Base-by-base conservation (phyloP, 2,888 invertebrate genomes). In the Argyra leucocephala region DNA sequence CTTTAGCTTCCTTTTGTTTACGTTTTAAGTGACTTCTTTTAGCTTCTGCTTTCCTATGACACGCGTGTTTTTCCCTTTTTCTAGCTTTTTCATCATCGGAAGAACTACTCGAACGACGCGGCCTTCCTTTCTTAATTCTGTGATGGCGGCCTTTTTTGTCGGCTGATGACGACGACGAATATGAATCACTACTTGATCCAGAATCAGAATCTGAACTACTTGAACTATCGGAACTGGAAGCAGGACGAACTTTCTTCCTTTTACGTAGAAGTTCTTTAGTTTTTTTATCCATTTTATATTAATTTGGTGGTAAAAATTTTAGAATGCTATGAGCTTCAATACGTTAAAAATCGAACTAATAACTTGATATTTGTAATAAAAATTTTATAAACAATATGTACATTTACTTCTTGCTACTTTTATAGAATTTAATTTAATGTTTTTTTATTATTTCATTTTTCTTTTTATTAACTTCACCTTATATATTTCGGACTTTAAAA, bases 101-200 rank as follows among this genome's bases (percentile, higher is more conserved):
- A 12, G 88, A 86, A 21, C 83, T 84, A 72, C 84, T 85, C 1
- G 85, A 85, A 73, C 84, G 70, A 82, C 58, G 57, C 6, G 63
- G 15, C 3, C 66, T 61, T 1, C 58, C 21, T 31, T 64, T 65
- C 26, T 66, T 65, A 22, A 21, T 22, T 57, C 64, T 66, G 10
- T 63, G 60, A 4, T 63, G 67, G 0, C 64, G 67, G 0, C 64
- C 67, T 5, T 68, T 22, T 22, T 70, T 70, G 22, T 69, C 70
- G 58, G 77, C 76, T 0, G 76, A 74, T 67, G 77, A 77, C 0
- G 72, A 72, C 1, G 73, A 72, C 57, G 78, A 77, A 64, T 76
- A 78, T 1, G 79, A 76, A 69, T 71, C 72, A 48, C 76, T 77
- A 37, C 73, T 72, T 3, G 76, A 76, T 18, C 74, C 76, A 1